Evolutionary conservation across 1,140 invertebrate genomes (phyloP).

Genomic region (Callitettix versicolor): DNA sequence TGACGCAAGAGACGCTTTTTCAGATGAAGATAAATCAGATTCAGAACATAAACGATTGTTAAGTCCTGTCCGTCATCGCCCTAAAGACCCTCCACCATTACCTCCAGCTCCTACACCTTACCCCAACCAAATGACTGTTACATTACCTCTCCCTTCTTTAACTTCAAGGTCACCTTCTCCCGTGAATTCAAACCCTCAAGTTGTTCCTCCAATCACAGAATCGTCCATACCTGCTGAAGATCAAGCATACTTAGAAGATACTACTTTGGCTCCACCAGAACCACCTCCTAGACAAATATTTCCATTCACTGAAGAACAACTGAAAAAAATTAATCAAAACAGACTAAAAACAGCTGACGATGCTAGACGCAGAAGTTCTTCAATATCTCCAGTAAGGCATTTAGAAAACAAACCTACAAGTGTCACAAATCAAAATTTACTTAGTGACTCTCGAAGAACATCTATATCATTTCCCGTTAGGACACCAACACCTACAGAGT

Average conservation of each 20-base stretch:
- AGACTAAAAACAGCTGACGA: neutral
- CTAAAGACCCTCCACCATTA: constrained; percentile 33
- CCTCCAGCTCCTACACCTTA: constrained; percentile 26
- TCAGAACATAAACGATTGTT: constrained; percentile 13
- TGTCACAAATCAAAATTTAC: too few relatives aligned
- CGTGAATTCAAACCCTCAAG: too few relatives aligned
- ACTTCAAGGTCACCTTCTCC: too few relatives aligned
- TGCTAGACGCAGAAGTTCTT: constrained; percentile 4
- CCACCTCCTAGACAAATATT: constrained; percentile 27
- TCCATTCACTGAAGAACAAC: constrained; percentile 23
- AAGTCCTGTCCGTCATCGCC: constrained; percentile 28
- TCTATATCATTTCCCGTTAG: too few relatives aligned
- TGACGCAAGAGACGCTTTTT: constrained; percentile 12
- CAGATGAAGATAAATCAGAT: neutral
- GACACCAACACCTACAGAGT: too few relatives aligned
- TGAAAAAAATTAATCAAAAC: constrained; percentile 17
- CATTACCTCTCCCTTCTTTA: too few relatives aligned
- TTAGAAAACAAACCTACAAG: too few relatives aligned
- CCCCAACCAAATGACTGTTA: constrained; percentile 14
- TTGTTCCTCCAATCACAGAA: too few relatives aligned
- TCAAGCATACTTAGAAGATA: neutral
- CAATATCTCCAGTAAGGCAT: constrained; percentile 4
- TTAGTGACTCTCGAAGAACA: too few relatives aligned
- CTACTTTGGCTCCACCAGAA: constrained; percentile 17
- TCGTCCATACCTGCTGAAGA: too few relatives aligned